These are phyloP conservation scores for Ctenopoma kingsleyae DNA, from an alignment of 2,797 vertebrate genomes.

Conservation along the genomic window DNA sequence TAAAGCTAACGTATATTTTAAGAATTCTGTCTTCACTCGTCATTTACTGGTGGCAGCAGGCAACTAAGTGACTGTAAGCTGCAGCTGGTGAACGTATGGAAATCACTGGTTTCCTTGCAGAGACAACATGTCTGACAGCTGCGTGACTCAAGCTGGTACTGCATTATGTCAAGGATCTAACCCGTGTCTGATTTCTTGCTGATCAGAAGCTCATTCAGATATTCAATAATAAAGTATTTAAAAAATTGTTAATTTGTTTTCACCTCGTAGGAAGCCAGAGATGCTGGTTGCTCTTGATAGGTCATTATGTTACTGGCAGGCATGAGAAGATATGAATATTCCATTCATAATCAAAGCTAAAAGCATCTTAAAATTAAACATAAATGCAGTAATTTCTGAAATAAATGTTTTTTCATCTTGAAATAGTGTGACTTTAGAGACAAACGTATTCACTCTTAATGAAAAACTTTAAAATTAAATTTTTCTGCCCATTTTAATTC, in stretches of 20 bases:
- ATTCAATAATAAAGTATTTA: not conserved
- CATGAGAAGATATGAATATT: no score
- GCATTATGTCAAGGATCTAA: constrained; percentile 18
- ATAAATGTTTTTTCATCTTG: no score
- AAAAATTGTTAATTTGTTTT: not conserved
- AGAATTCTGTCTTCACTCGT: not conserved
- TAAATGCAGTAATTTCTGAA: no score
- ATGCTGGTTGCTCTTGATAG: not conserved
- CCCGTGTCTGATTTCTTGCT: constrained; percentile 4
- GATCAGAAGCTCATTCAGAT: constrained; percentile 17
- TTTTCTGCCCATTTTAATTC: no score
- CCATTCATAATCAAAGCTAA: no score
- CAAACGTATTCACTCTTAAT: no score
- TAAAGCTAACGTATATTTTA: not conserved
- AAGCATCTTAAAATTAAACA: no score
- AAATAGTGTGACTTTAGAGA: no score
- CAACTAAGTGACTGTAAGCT: constrained; percentile 11
- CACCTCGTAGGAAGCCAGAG: not conserved
- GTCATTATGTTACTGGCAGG: no score
- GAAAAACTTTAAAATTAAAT: no score
- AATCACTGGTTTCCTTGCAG: constrained; percentile 10
- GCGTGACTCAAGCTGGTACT: constrained; percentile 37
- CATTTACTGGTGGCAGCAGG: not conserved
- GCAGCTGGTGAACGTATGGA: constrained; percentile 25
- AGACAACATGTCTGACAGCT: constrained; percentile 39